Evolutionary conservation across 2,888 invertebrate species (phyloP).

Genomic region (Cephus pygmeus): DNA sequence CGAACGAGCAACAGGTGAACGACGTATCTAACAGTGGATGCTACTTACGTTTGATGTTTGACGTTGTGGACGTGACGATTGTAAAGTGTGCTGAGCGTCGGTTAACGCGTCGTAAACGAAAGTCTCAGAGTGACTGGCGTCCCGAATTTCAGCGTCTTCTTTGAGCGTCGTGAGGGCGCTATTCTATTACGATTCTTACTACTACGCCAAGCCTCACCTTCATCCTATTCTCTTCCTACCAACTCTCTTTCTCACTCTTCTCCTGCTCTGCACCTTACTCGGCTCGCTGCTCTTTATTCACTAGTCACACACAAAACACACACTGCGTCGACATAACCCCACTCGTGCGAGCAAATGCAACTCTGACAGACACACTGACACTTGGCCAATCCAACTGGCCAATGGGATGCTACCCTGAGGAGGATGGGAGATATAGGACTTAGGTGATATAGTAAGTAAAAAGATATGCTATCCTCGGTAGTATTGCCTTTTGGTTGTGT

Average conservation of each 20-base stretch:
- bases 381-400: background rate
- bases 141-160: background rate
- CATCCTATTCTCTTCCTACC: background rate
- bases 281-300: background rate
- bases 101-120: background rate
- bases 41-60: background rate
- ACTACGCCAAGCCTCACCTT: background rate
- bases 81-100: background rate
- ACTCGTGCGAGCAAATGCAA: background rate
- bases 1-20: background rate
- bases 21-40: background rate
- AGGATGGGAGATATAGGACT: background rate
- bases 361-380: background rate
- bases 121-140: background rate
- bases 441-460: background rate
- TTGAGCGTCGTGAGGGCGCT: background rate
- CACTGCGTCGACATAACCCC: background rate
- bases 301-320: background rate
- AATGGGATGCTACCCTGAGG: background rate
- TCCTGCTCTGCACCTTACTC: background rate
- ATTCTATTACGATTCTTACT: background rate
- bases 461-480: background rate
- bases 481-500: background rate
- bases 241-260: background rate
- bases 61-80: background rate